These are phyloP conservation scores for Drosophila monieri DNA, from an alignment of 2,888 invertebrate species.

Conservation along the genomic window DNA sequence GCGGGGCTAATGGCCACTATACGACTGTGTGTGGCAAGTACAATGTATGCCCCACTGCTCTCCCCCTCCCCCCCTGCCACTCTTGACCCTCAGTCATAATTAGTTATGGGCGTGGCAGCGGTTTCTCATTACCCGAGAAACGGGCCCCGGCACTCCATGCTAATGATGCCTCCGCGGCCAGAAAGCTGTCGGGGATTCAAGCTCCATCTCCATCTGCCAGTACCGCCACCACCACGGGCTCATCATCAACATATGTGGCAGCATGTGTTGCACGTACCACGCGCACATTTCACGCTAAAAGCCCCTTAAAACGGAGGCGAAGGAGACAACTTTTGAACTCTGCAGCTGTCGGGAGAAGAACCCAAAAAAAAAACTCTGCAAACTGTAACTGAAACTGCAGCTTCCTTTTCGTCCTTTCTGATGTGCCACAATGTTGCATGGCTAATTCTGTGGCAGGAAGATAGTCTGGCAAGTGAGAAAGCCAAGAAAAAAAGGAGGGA, in stretches of 20 bases:
- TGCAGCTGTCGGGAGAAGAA: background rate
- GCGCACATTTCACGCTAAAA: slow-evolving; percentile 51
- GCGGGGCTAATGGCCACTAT: slow-evolving; percentile 34
- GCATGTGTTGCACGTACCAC: slow-evolving; percentile 27
- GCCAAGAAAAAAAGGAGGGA: background rate
- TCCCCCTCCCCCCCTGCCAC: background rate
- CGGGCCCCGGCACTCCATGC: slow-evolving; percentile 19
- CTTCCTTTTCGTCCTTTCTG: background rate
- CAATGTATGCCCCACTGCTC: background rate
- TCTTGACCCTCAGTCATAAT: slow-evolving; percentile 44
- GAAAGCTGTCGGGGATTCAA: slow-evolving; percentile 6
- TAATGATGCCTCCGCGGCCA: slow-evolving; percentile 38
- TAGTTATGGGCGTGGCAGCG: slow-evolving; percentile 50
- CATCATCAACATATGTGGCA: slow-evolving; percentile 1
- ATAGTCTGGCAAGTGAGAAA: background rate
- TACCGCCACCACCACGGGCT: background rate
- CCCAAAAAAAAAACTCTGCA: background rate
- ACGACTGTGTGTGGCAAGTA: background rate
- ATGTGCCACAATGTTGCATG: slow-evolving; percentile 4
- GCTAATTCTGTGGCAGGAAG: background rate
- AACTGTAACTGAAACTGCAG: slow-evolving; percentile 3
- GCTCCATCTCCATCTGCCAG: background rate
- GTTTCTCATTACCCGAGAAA: slow-evolving; percentile 47
- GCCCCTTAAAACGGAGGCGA: slow-evolving; percentile 45
- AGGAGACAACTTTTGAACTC: slow-evolving; percentile 31